Percentiles rank a stretch among this genome's conserved stretches.
Conservation (phyloP, 2,113 vertebrate species). For the Setophaga petechia region DNA sequence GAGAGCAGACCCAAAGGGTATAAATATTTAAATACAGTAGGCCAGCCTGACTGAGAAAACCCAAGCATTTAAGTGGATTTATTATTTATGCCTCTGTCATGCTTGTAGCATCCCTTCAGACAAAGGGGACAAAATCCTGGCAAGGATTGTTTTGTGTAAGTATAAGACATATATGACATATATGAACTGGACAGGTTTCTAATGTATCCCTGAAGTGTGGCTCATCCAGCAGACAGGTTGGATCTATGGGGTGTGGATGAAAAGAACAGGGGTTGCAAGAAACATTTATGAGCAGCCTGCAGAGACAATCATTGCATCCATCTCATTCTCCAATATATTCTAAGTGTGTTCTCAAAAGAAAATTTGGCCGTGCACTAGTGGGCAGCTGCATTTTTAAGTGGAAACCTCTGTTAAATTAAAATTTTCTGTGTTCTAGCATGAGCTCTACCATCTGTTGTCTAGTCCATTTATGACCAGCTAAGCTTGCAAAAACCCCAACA, state of each 20-base stretch:
- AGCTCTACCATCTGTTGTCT: slow-evolving; percentile 41
- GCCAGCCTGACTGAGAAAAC: not conserved
- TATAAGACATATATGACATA: no score
- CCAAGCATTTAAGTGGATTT: not conserved
- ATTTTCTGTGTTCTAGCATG: not conserved
- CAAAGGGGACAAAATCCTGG: not conserved
- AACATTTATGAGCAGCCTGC: not conserved
- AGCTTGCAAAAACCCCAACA: not conserved
- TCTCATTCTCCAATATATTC: not conserved
- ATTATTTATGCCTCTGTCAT: not conserved
- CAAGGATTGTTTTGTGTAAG: not conserved
- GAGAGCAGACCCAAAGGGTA: not conserved
- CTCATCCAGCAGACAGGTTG: not conserved
- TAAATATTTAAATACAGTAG: not conserved
- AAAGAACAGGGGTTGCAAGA: not conserved
- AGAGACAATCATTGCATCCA: not conserved
- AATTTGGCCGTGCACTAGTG: not conserved
- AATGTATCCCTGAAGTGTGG: not conserved
- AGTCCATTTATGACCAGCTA: slow-evolving; percentile 12
- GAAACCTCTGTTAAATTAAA: not conserved
- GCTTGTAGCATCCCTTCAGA: not conserved
- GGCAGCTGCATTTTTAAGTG: slow-evolving; percentile 42
- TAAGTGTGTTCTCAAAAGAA: slow-evolving; percentile 7
- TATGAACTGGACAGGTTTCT: not conserved
- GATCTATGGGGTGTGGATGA: not conserved